phyloP scores from a whole-genome alignment of 2,888 invertebrate genomes.

The Drosophila helvetica region DNA sequence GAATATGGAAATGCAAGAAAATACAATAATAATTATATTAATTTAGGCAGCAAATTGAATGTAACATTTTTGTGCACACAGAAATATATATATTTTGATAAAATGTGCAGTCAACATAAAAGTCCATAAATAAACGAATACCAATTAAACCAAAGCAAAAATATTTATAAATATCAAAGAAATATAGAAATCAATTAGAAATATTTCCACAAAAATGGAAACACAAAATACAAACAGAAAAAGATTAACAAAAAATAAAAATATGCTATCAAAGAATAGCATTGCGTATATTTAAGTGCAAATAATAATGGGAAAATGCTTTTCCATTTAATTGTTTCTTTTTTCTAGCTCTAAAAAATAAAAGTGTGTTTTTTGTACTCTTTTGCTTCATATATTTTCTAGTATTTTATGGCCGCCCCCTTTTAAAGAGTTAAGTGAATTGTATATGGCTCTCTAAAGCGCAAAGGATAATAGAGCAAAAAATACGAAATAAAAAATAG shows the following conservation, averaged over 20 bases:
- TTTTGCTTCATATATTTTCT: constrained; percentile 51
- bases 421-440: constrained; percentile 26
- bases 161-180: constrained; percentile 17
- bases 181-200: neutral
- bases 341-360: constrained; percentile 3
- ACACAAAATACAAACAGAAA: neutral
- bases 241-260: constrained; percentile 2
- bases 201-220: neutral
- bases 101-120: constrained; percentile 18
- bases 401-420: constrained; percentile 37
- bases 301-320: neutral
- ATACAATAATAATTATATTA: constrained; percentile 49
- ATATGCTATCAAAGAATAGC: constrained; percentile 20
- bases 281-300: constrained; percentile 7
- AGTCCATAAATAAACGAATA: constrained; percentile 9
- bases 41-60: constrained; percentile 29
- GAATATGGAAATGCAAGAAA: constrained; percentile 21
- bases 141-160: constrained; percentile 4
- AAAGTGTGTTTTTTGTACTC: constrained; percentile 3
- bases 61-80: constrained; percentile 10
- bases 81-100: constrained; percentile 62
- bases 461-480: constrained; percentile 14
- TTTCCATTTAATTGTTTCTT: neutral
- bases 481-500: constrained; percentile 48
- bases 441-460: constrained; percentile 15